Evolutionary conservation across 2,888 invertebrate genomes (phyloP).

Genomic region (Tenthredo scrophulariae): DNA sequence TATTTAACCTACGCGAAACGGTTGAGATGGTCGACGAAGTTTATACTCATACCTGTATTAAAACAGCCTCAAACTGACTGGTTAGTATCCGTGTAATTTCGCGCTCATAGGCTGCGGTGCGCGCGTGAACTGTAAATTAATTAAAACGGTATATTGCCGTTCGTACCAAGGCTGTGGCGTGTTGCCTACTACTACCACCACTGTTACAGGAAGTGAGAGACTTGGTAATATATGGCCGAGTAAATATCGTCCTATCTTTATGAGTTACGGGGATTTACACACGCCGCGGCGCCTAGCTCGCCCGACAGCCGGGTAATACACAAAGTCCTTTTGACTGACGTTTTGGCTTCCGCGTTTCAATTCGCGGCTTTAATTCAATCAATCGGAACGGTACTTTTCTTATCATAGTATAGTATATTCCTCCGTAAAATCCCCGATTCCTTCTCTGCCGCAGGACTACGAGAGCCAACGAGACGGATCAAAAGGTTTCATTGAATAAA

Average conservation of each 20-base stretch:
- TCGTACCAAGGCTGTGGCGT: conserved; percentile 38
- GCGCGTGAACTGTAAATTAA: conserved; percentile 51
- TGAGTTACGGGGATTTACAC: conserved; percentile 51
- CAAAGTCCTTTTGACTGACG: conserved; percentile 42
- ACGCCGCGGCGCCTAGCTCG: neutral
- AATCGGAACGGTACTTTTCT: neutral
- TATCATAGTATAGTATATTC: neutral
- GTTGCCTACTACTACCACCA: conserved; percentile 14
- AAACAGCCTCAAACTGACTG: conserved; percentile 33
- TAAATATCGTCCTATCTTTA: conserved; percentile 51
- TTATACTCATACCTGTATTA: neutral
- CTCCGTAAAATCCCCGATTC: neutral
- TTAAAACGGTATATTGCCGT: conserved; percentile 49
- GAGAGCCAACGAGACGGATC: neutral
- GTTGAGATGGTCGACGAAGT: neutral
- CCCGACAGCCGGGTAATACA: conserved; percentile 29
- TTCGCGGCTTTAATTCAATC: neutral
- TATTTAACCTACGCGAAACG: neutral
- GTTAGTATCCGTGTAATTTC: conserved; percentile 47
- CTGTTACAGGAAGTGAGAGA: conserved; percentile 39
- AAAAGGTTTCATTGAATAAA: neutral
- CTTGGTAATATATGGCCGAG: conserved; percentile 48
- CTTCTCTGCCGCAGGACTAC: neutral
- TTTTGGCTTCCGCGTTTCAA: neutral
- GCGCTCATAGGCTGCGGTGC: conserved; percentile 42